A percentile compares a stretch with the other conserved stretches of the same genome.
Evolutionary conservation across 2,797 vertebrate genomes (phyloP).

Genomic region (Hyperoplus lanceolatus): DNA sequence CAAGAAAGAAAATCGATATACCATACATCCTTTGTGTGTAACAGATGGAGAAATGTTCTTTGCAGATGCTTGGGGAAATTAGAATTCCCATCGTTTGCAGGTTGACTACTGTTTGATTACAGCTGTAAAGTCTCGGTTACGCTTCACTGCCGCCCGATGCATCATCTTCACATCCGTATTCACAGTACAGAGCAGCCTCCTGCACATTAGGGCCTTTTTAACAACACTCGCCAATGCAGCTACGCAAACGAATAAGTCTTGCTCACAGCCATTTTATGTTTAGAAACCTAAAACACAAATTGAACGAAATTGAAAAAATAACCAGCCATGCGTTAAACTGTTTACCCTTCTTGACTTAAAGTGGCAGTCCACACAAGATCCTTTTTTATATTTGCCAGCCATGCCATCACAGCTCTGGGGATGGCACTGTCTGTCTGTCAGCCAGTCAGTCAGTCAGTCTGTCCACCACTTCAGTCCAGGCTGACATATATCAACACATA

Average conservation of each 20-base stretch:
- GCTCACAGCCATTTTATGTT: slow-evolving; percentile 8
- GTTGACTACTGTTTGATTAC: slow-evolving; percentile 69
- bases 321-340: neutral
- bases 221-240: slow-evolving; percentile 13
- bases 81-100: slow-evolving; percentile 55
- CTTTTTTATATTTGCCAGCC: neutral
- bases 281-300: neutral
- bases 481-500: slow-evolving; percentile 22
- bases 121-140: slow-evolving; percentile 59
- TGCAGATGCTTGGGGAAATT: slow-evolving; percentile 52
- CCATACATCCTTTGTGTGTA: neutral
- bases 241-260: slow-evolving; percentile 27
- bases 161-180: slow-evolving; percentile 52
- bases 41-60: slow-evolving; percentile 19
- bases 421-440: slow-evolving; percentile 3
- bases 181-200: slow-evolving; percentile 40
- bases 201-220: slow-evolving; percentile 38
- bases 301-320: slow-evolving; percentile 2
- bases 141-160: slow-evolving; percentile 44
- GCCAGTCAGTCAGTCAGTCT: slow-evolving; percentile 3
- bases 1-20: slow-evolving; percentile 2
- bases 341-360: slow-evolving; percentile 1
- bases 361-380: neutral
- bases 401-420: neutral
- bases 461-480: neutral